A percentile compares a stretch with the other conserved stretches of the same genome.
phyloP scores from a whole-genome alignment of 2,113 vertebrate species.

The Rhinoptilus africanus region DNA sequence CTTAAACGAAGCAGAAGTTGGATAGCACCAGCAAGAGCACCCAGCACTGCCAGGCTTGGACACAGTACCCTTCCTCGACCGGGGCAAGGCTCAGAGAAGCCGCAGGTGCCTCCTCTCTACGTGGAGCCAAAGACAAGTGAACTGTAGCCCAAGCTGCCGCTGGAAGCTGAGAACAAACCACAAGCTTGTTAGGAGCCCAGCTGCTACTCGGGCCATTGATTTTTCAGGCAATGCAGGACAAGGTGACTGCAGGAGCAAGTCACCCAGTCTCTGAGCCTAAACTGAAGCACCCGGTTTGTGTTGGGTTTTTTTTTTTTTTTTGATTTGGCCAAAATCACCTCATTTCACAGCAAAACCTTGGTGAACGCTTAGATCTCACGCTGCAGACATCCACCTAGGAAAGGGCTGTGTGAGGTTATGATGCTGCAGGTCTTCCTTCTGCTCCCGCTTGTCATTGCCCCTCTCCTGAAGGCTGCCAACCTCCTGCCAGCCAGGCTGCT shows the following conservation, averaged over 20 bases:
- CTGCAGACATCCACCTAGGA: neutral
- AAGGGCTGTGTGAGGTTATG: neutral
- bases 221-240: neutral
- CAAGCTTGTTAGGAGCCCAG: neutral
- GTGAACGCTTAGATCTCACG: neutral
- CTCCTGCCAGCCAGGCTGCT: neutral
- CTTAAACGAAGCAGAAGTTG: neutral
- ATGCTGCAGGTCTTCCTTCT: neutral
- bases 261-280: neutral
- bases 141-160: accelerated
- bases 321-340: neutral
- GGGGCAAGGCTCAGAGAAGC: neutral
- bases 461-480: neutral
- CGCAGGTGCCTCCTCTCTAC: no score
- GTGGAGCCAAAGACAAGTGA: neutral
- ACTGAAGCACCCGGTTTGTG: neutral
- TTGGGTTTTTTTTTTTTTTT: neutral
- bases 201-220: neutral
- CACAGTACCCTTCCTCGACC: accelerated
- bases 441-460: neutral
- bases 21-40: neutral
- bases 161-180: neutral
- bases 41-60: neutral
- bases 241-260: neutral
- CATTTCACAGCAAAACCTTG: neutral